These are phyloP conservation scores for Lerista edwardsae DNA, from an alignment of 2,797 vertebrate species.

Conservation along the genomic window DNA sequence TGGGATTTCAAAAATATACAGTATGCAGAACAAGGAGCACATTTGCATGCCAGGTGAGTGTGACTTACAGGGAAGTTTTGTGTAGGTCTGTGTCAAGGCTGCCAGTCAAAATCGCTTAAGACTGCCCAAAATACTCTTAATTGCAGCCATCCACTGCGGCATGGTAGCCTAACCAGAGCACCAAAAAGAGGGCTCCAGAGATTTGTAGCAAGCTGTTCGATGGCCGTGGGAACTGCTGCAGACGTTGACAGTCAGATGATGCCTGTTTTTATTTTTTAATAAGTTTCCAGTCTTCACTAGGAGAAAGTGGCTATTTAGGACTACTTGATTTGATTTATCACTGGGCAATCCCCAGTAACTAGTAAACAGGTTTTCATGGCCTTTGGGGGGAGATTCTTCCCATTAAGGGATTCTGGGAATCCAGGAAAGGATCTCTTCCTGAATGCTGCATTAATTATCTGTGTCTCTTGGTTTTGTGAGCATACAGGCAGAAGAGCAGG, in stretches of 20 bases:
- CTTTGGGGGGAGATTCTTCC: neutral
- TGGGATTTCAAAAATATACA: neutral
- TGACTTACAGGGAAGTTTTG: neutral
- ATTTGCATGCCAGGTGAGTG: neutral
- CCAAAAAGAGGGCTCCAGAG: neutral
- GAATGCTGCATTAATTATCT: no score
- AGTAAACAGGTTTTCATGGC: neutral
- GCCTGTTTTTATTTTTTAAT: neutral
- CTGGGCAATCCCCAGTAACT: neutral
- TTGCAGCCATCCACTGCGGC: neutral
- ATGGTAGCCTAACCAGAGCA: neutral
- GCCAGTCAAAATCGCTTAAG: neutral
- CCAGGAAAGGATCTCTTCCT: no score
- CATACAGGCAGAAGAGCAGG: no score
- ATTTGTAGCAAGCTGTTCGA: neutral
- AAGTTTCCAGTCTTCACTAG: neutral
- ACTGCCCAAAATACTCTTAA: neutral
- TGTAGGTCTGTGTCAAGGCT: neutral
- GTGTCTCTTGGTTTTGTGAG: no score
- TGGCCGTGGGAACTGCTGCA: neutral
- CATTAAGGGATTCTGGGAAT: no score
- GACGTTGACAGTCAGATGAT: neutral
- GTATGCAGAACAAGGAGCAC: no score
- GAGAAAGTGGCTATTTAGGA: neutral
- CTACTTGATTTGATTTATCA: neutral